Conservation (phyloP, 2,888 invertebrate genomes). For the Cerastoderma edule region DNA sequence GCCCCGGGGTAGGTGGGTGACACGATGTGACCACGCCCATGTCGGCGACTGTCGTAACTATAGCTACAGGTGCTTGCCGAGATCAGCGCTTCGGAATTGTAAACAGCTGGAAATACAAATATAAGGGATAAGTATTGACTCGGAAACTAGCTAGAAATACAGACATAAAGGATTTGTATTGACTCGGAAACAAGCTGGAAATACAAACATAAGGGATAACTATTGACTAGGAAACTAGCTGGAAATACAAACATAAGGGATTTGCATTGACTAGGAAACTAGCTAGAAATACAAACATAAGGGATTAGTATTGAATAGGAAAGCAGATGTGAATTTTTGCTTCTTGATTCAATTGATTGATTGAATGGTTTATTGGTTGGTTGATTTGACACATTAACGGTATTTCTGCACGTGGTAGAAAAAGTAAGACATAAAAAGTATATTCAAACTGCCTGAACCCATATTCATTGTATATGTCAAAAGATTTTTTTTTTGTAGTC, state of each 20-base stretch:
- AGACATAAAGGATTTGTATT: not conserved
- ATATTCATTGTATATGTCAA: too few relatives aligned
- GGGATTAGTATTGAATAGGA: not conserved
- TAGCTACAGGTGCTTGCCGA: conserved; percentile 93
- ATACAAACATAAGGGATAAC: not conserved
- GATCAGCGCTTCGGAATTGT: conserved; percentile 94
- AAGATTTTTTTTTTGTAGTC: too few relatives aligned
- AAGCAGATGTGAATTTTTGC: not conserved
- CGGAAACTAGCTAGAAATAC: not conserved
- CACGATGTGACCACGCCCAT: conserved; percentile 93
- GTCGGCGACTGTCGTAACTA: conserved; percentile 89
- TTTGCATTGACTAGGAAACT: not conserved
- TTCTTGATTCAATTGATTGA: too few relatives aligned
- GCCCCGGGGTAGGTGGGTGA: conserved; percentile 99
- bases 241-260: not conserved
- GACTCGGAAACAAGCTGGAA: conserved; percentile 85
- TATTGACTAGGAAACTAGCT: not conserved
- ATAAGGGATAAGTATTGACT: not conserved
- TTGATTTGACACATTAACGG: too few relatives aligned
- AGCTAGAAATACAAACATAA: conserved; percentile 84
- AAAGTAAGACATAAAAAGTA: too few relatives aligned
- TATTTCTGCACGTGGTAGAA: too few relatives aligned
- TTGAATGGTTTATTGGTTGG: too few relatives aligned
- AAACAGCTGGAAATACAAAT: conserved; percentile 86
- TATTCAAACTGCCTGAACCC: too few relatives aligned